Evolutionary conservation across 2,113 vertebrate genomes (phyloP).

Genomic region (Pluvianellus socialis): DNA sequence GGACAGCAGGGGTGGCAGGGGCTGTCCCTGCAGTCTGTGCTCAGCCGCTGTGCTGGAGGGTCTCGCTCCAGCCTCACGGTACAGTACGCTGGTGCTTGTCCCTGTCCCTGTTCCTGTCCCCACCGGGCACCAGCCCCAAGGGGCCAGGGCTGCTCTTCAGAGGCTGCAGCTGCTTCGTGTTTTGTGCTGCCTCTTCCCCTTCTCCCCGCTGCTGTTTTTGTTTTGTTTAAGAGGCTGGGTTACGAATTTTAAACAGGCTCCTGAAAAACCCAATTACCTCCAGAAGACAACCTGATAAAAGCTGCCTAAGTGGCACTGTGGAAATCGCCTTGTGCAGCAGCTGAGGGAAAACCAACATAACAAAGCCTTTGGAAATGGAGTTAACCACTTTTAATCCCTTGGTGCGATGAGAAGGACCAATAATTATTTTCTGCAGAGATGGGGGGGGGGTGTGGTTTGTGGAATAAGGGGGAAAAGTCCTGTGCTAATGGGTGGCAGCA

Average conservation of each 20-base stretch:
- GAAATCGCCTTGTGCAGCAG: conserved; percentile 63
- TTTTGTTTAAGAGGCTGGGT: conserved; percentile 38
- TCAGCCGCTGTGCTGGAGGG: background rate
- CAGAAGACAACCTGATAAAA: conserved; percentile 62
- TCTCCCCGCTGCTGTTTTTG: conserved; percentile 43
- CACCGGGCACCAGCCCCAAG: background rate
- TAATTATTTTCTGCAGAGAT: conserved; percentile 49
- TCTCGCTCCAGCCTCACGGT: background rate
- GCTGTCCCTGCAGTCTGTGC: background rate
- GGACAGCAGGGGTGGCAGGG: background rate
- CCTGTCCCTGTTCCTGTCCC: background rate
- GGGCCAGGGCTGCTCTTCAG: background rate
- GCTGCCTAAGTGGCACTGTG: conserved; percentile 57
- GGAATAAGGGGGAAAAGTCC: background rate
- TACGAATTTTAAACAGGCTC: conserved; percentile 56
- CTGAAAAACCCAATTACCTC: conserved; percentile 65
- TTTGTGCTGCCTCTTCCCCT: conserved; percentile 31
- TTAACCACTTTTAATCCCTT: conserved; percentile 68
- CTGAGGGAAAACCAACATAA: conserved; percentile 61
- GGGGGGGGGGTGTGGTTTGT: background rate
- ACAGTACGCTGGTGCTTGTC: background rate
- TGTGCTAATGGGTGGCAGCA: background rate
- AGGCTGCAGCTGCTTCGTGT: conserved; percentile 17
- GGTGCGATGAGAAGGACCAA: conserved; percentile 28
- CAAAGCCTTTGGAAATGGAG: conserved; percentile 70